Base-by-base conservation (phyloP, 2,888 invertebrate species). In the Plutella xylostella region DNA sequence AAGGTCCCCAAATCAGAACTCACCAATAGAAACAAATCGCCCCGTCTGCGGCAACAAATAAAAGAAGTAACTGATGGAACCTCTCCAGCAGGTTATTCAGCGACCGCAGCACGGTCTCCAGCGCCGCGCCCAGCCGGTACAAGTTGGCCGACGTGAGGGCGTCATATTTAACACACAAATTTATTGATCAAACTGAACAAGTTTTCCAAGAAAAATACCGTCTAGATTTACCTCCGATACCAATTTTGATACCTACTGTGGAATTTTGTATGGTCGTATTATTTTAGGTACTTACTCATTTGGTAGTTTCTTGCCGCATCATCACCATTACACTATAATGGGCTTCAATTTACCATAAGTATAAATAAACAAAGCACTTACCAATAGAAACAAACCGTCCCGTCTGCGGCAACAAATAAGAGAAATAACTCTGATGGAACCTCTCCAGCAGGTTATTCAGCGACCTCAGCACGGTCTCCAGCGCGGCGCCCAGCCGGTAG, bases 351-450 rank as follows among this genome's bases (percentile, higher is more conserved):
- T 19, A 37, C 18, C 19, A 18, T 3, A 2, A 5, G 19, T n/a
- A n/a, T n/a, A n/a, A n/a, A n/a, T n/a, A n/a, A n/a, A n/a, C n/a
- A n/a, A n/a, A 37, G 19, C 9, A 62, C 73, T 86, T 72, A 86
- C 94, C 94, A 53, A 96, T 97, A 22, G 96, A 96, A 57, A 96
- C 89, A 56, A 94, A 97, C 56, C 93, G 85, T 64, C 96, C 92
- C 0, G 94, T 92, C 6, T 93, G 90, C 0, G 97, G 92, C 45
- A 98, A 82, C 45, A 99, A 80, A 72, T 99, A 99, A 70, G 99
- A 98, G 85, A 98, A 99, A 78, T 94, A 99, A 41, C 98, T n/a
- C n/a, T 98, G 98, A 74, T 99, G 98, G 66, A 99, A 97, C 45
- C 97, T 85, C 75, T 99, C 98, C 35, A 98, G 79, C 35, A 99